Evolutionary conservation across 2,113 vertebrate genomes (phyloP), one percentile per base, ranked within the genome.

Genomic region (Rhodinocichla rosea): DNA sequence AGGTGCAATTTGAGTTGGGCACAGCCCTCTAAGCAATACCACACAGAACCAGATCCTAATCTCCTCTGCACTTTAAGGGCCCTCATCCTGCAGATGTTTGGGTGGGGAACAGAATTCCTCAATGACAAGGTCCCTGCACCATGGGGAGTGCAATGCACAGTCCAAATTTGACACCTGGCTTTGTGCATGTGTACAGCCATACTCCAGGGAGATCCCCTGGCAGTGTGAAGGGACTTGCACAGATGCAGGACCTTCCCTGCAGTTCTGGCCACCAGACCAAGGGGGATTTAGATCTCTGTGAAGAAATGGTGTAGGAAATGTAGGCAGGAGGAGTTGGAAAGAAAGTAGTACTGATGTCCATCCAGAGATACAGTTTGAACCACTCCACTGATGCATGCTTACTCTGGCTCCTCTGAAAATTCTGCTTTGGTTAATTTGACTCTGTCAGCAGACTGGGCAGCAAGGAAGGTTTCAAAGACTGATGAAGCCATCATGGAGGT

Each of bases 41-140:
- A 94, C 77, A 91, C 90, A 96, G 77, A 95, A 59, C 56, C 73
- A 93, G 92, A 94, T 96, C 52, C 64, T 95, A 92, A 96, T 94
- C 93, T 94, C 20, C 19, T 9, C 40, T 60, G 52, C 28, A 37
- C 39, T 73, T 70, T 63, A 77, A 80, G 60, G 71, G 87, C 69
- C 24, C 49, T 39, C n/a, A 88, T 92, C 52, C 76, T 81, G 33
- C 28, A 56, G 22, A 26, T 32, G 22, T 23, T 63, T 47, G 47
- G 57, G 52, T 59, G 49, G 64, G 83, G 75, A 94, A 87, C 22
- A 74, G 50, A 83, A 5, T 49, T 83, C 60, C 59, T 47, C 56
- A 63, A 40, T 0, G 35, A 52, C 64, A 71, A 87, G 56, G 64
- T 35, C 68, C 17, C 17, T 65, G 55, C 45, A 62, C 49, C 32